Evolutionary conservation across 2,888 invertebrate genomes (phyloP).

Genomic region (Meteorus colon): DNA sequence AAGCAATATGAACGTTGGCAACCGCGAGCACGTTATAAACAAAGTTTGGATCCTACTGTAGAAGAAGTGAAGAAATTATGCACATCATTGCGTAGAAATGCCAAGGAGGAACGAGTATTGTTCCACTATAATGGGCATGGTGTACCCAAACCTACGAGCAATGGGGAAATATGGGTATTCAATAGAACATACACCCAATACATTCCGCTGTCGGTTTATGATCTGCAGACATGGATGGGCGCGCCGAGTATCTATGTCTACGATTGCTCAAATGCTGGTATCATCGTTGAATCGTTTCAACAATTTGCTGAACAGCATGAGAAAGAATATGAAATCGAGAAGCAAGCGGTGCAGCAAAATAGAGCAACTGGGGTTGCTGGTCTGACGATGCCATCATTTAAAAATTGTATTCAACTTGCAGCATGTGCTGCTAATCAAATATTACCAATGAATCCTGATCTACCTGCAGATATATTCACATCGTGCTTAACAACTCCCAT

Average conservation of each 20-base stretch:
- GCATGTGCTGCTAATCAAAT: conserved; percentile 96
- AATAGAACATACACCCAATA: conserved; percentile 99
- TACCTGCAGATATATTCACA: conserved; percentile 98
- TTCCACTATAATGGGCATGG: conserved; percentile 99
- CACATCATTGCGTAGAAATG: conserved; percentile 93
- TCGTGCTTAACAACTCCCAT: conserved; percentile 99
- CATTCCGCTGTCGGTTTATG: conserved; percentile 98
- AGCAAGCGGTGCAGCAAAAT: conserved; percentile 68
- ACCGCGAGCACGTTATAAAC: conserved; percentile 97
- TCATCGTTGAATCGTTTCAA: conserved; percentile 93
- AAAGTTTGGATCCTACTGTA: conserved; percentile 96
- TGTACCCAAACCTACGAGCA: conserved; percentile 96
- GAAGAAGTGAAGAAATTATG: conserved; percentile 99
- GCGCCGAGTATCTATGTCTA: conserved; percentile 99
- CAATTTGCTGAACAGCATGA: conserved; percentile 94
- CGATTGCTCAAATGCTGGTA: conserved; percentile 98
- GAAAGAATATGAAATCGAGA: conserved; percentile 80
- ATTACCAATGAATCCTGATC: conserved; percentile 96
- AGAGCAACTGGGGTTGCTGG: conserved; percentile 65
- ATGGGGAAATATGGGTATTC: conserved; percentile 99
- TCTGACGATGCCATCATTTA: conserved; percentile 78
- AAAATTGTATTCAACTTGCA: conserved; percentile 96
- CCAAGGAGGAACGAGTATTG: conserved; percentile 97
- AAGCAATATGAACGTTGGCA: conserved; percentile 99
- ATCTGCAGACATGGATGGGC: conserved; percentile 99